Evolutionary conservation across 2,113 vertebrate genomes (phyloP), one percentile per base, ranked within the genome.

Genomic region (Hirundichthys speculiger): DNA sequence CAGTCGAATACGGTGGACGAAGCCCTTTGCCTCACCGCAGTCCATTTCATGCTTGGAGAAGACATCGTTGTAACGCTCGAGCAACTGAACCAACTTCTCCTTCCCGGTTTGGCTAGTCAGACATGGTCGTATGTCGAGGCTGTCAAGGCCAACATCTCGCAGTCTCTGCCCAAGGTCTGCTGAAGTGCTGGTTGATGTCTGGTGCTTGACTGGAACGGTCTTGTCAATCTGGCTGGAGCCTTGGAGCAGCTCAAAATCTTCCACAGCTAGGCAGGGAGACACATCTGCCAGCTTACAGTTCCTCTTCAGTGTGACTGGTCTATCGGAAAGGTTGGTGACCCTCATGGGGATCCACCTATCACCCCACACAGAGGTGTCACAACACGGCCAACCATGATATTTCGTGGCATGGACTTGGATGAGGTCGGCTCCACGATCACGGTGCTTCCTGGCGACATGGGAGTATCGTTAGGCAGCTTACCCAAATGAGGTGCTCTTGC

Each of bases 401-500:
- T 60, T 0, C 30, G 14, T 6, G 64, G 48, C 14, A 64, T 40
- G 4, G 41, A 49, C 14, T 51, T 73, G 5, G 59, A 64, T 5
- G 22, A 20, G 1, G 64, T 74, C 5, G 70, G 70, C 13, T 79
- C 54, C 0, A 69, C 27, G 2, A 69, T 21, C 0, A 73, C 48
- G 13, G 65, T 74, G 2, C 65, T 69, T 0, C 70, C 50, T 3
- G 55, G 53, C 20, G 76, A 64, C 18, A 69, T 25, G 1, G 51
- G 25, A 0, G 25, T 7, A 34, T 49, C 40, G 6, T 5, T 45
- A 0, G 27, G 40, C 0, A 77, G 3, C 8, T 46, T 77, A 2
- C 78, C 69, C 65, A 87, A 1, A 79, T 52, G 0, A 83, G n/a
- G 13, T 83, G 30, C 12, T 86, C 60, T 27, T 60, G 12, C 1